phyloP scores from a whole-genome alignment of 2,888 invertebrate species.

The Masnerella sp. region DNA sequence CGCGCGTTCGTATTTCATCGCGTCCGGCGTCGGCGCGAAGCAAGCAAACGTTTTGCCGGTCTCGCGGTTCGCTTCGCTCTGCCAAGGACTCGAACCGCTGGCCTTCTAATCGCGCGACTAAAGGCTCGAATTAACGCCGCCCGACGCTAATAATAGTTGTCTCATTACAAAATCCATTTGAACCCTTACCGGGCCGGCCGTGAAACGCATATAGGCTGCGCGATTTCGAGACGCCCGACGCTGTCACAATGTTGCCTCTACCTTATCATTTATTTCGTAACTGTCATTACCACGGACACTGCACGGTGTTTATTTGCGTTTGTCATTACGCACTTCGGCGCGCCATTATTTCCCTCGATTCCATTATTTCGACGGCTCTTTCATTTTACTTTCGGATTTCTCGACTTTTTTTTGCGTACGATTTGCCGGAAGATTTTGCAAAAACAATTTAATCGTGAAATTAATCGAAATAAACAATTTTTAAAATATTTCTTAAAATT shows the following conservation, averaged over 20 bases:
- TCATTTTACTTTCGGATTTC: too few relatives aligned
- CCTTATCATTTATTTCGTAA: constrained; percentile 44
- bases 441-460: too few relatives aligned
- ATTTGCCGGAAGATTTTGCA: too few relatives aligned
- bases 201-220: constrained; percentile 35
- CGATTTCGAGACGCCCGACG: constrained; percentile 20
- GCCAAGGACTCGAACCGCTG: constrained; percentile 66
- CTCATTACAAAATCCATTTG: constrained; percentile 52
- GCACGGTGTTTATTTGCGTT: constrained; percentile 45
- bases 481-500: too few relatives aligned
- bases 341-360: constrained; percentile 26
- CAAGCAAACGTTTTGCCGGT: constrained; percentile 61
- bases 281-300: constrained; percentile 35
- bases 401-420: too few relatives aligned
- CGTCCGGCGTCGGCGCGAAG: constrained; percentile 61
- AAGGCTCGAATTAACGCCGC: constrained; percentile 61
- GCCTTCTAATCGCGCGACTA: constrained; percentile 59
- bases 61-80: too few relatives aligned
- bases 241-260: constrained; percentile 34
- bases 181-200: constrained; percentile 37
- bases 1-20: constrained; percentile 54
- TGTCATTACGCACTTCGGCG: constrained; percentile 36
- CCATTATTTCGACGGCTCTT: not conserved
- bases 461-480: too few relatives aligned
- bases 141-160: constrained; percentile 60